phyloP scores from a whole-genome alignment of 2,888 invertebrate genomes.

The Morinoia aosen region DNA sequence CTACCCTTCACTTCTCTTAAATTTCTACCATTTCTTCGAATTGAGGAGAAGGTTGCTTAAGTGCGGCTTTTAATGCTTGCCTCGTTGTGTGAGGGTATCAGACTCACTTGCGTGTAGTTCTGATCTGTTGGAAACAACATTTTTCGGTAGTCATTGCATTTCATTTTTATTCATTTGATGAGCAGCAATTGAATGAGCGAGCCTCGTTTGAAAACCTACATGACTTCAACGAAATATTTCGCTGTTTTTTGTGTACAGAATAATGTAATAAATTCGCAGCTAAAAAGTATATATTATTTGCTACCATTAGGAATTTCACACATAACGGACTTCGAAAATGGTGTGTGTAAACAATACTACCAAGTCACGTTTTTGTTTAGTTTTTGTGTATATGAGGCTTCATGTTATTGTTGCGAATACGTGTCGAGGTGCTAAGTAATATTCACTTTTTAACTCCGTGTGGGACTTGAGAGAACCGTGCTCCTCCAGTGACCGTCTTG shows the following conservation, averaged over 20 bases:
- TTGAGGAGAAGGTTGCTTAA: background rate
- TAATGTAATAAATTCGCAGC: background rate
- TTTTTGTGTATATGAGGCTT: background rate
- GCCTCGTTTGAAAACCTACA: background rate
- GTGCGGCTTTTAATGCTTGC: background rate
- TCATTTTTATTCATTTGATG: background rate
- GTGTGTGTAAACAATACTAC: background rate
- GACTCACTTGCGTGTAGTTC: background rate
- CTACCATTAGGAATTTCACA: background rate
- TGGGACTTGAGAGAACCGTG: background rate
- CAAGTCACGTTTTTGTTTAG: background rate
- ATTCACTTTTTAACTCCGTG: background rate
- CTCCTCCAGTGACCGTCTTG: background rate
- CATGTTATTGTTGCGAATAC: background rate
- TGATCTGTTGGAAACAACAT: background rate
- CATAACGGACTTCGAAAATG: background rate
- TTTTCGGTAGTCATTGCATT: background rate
- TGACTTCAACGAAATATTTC: background rate
- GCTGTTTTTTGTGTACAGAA: background rate
- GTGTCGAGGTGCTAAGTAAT: background rate
- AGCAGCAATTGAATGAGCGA: background rate
- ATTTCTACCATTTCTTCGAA: background rate
- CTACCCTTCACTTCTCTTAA: background rate
- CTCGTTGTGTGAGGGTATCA: background rate
- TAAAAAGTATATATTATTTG: background rate